phyloP scores from a whole-genome alignment of 2,797 vertebrate species.

The Pseudopleuronectes americanus region DNA sequence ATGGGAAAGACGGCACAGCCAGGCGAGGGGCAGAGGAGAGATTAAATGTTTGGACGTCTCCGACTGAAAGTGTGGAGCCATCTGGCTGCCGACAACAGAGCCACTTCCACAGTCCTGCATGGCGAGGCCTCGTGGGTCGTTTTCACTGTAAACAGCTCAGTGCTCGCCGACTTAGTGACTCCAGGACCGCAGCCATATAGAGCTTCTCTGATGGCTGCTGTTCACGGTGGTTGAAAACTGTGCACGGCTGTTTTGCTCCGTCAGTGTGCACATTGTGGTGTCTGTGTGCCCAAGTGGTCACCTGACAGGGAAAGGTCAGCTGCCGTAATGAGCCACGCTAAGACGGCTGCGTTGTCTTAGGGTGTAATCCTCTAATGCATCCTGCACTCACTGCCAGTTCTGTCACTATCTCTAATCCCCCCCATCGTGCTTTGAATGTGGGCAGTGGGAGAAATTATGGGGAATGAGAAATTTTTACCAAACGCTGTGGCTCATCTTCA shows the following conservation, averaged over 20 bases:
- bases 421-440: conserved; percentile 26
- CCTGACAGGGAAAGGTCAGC: conserved; percentile 59
- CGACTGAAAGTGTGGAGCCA: conserved; percentile 32
- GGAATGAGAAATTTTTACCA: conserved; percentile 25
- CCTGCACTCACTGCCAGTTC: conserved; percentile 55
- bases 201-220: conserved; percentile 7
- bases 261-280: not conserved
- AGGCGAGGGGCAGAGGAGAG: conserved; percentile 27
- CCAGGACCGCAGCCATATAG: conserved; percentile 22
- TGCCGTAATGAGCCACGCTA: conserved; percentile 63
- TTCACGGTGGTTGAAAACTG: conserved; percentile 22
- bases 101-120: conserved; percentile 42
- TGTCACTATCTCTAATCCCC: conserved; percentile 68
- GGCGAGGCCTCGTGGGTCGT: conserved; percentile 55
- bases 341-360: conserved; percentile 73
- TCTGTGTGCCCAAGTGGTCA: conserved; percentile 35
- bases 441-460: conserved; percentile 28
- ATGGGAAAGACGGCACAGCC: conserved; percentile 32
- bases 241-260: not conserved
- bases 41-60: conserved; percentile 44
- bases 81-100: conserved; percentile 26
- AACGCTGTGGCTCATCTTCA: conserved; percentile 25
- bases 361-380: conserved; percentile 70
- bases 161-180: conserved; percentile 43
- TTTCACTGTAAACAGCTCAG: conserved; percentile 69